Evolutionary conservation across 2,113 vertebrate genomes (phyloP).

Genomic region (Procavia capensis): DNA sequence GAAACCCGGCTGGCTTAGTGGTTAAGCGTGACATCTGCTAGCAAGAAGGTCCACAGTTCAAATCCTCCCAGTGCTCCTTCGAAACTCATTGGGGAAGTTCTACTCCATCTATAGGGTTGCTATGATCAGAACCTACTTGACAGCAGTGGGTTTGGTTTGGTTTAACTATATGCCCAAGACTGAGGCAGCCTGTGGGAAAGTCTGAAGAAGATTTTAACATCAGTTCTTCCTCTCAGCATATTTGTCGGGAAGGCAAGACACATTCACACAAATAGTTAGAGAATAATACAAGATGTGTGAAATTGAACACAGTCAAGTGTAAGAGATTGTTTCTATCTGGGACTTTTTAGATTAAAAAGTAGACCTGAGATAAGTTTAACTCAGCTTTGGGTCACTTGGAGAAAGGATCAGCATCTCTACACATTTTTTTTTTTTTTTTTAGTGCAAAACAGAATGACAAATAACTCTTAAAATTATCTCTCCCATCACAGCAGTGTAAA

Average conservation of each 20-base stretch:
- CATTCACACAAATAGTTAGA: not conserved
- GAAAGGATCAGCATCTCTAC: not conserved
- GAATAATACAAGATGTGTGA: not conserved
- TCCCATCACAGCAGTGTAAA: not conserved
- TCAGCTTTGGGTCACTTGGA: not conserved
- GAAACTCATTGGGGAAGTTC: too few relatives aligned
- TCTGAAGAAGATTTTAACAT: not conserved
- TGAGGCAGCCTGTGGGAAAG: accelerated
- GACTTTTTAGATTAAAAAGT: not conserved
- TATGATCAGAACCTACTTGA: too few relatives aligned
- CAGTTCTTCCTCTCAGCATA: accelerated
- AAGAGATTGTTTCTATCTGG: not conserved
- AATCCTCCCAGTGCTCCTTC: too few relatives aligned
- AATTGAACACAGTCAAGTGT: not conserved
- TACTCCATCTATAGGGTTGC: too few relatives aligned
- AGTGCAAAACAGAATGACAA: not conserved
- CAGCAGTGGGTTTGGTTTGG: too few relatives aligned
- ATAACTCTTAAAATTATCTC: not conserved
- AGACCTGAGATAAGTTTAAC: not conserved
- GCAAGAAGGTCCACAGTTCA: too few relatives aligned
- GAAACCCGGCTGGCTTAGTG: too few relatives aligned
- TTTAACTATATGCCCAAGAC: not conserved
- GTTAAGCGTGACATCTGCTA: too few relatives aligned
- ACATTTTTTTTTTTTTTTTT: not conserved
- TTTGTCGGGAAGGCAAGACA: not conserved